Percentiles rank a stretch among this genome's conserved stretches.
Conservation (phyloP, 1,140 invertebrate species). For the Gonatopus flavifemur region DNA sequence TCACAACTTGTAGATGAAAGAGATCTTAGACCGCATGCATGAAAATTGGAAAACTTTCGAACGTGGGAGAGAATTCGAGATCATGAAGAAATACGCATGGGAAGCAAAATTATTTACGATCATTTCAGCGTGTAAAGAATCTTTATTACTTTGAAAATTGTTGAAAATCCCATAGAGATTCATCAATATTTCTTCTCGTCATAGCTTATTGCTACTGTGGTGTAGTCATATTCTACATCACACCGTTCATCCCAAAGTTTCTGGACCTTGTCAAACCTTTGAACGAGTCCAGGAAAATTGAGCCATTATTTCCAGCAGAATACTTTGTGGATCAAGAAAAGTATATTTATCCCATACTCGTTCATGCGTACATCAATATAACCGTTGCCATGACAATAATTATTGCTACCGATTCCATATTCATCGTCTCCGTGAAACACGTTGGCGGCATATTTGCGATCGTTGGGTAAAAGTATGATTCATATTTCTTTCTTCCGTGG, state of each 20-base stretch:
- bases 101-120: too few species aligned
- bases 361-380: constrained; percentile 8
- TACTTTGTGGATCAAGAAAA: constrained; percentile 22
- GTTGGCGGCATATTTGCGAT: constrained; percentile 19
- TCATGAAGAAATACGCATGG: too few species aligned
- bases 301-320: constrained; percentile 11
- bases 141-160: too few species aligned
- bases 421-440: constrained; percentile 5
- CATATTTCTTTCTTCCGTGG: not conserved
- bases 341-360: constrained; percentile 16
- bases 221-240: not conserved
- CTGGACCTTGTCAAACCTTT: constrained; percentile 20
- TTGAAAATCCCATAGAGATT: too few species aligned
- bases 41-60: too few species aligned
- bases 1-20: too few species aligned
- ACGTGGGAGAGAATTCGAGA: too few species aligned
- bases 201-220: too few species aligned
- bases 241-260: constrained; percentile 12
- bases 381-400: constrained; percentile 1
- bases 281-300: constrained; percentile 15
- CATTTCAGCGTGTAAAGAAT: too few species aligned
- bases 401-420: constrained; percentile 10
- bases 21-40: too few species aligned
- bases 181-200: too few species aligned
- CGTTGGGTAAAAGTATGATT: constrained; percentile 3